These are phyloP conservation scores for Campopleginae sp. DNA, from an alignment of 2,888 invertebrate genomes.

Conservation along the genomic window DNA sequence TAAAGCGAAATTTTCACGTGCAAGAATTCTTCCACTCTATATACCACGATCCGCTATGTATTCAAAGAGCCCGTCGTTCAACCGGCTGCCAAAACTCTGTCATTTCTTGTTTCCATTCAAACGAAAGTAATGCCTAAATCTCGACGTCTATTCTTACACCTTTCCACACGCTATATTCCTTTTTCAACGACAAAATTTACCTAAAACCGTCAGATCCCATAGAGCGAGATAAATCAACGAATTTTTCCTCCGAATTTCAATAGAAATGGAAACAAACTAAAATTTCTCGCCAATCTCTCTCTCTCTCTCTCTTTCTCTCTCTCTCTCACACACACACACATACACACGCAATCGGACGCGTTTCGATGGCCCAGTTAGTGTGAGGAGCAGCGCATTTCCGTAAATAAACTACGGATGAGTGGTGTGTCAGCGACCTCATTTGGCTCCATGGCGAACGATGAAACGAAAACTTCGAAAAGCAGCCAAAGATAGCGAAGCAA, in stretches of 20 bases:
- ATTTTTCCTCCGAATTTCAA: not conserved
- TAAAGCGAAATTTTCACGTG: slow-evolving; percentile 52
- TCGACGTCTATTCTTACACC: slow-evolving; percentile 1
- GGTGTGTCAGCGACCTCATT: slow-evolving; percentile 49
- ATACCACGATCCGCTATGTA: slow-evolving; percentile 21
- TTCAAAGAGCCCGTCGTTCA: slow-evolving; percentile 21
- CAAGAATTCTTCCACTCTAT: slow-evolving; percentile 56
- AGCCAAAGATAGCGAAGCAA: not conserved
- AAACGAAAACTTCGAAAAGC: slow-evolving; percentile 18
- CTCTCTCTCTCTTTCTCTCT: too few species aligned
- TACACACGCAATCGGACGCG: not conserved
- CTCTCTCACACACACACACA: too few species aligned
- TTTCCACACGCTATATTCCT: not conserved
- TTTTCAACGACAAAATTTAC: not conserved
- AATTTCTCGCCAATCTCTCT: not conserved
- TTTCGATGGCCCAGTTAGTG: slow-evolving; percentile 43
- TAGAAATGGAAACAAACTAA: slow-evolving; percentile 8
- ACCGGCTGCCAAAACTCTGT: slow-evolving; percentile 51
- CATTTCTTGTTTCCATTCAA: slow-evolving; percentile 27
- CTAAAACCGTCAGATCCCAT: not conserved
- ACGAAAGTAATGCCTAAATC: slow-evolving; percentile 28
- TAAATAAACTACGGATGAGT: slow-evolving; percentile 45
- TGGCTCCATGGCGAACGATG: slow-evolving; percentile 51
- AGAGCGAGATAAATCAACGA: not conserved
- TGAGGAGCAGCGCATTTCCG: slow-evolving; percentile 34